Evolutionary conservation across 2,797 vertebrate species (phyloP), one percentile per base, ranked within the genome.

Genomic region (Catamblyrhynchus diadema): DNA sequence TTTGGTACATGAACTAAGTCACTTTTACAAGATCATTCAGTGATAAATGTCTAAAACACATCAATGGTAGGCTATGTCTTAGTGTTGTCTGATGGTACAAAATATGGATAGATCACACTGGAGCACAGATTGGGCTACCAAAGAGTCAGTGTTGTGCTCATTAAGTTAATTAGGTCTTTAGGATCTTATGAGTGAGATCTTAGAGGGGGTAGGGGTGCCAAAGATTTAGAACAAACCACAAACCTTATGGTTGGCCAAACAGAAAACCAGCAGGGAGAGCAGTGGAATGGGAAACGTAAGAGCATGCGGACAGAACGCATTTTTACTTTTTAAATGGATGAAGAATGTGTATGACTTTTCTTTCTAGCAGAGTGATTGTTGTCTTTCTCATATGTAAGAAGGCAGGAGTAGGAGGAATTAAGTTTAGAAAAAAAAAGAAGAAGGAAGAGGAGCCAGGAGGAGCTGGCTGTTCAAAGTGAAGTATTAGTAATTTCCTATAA

Each of bases 401-500:
- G 66, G 73, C 89, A 88, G 80, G 60, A 93, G 82, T 90, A 87
- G 66, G 90, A 95, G 66, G 91, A 95, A 96, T 95, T 95, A 92
- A 93, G 90, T 79, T 91, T 62, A 81, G 62, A 1, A 87, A 92
- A 84, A 84, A 41, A 81, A 87, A 74, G 30, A 69, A 70, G 57
- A 42, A 78, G 85, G 82, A 94, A 96, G 53, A 97, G 8, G 39
- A 92, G 82, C 84, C 95, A 90, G 94, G 81, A 95, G 94, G 75
- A 93, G 91, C 91, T 93, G 72, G 60, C 94, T 95, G 87, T 97
- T 97, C 96, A 67, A 96, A 97, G 94, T 95, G 96, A 97, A 97
- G 81, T 93, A 96, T 97, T 97, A 94, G 95, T 97, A 97, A 97
- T 98, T 98, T 97, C 97, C 97, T 97, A 93, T 98, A 97, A 98